Conservation (phyloP, 2,888 invertebrate genomes). For the Malthinus flaveolus region DNA sequence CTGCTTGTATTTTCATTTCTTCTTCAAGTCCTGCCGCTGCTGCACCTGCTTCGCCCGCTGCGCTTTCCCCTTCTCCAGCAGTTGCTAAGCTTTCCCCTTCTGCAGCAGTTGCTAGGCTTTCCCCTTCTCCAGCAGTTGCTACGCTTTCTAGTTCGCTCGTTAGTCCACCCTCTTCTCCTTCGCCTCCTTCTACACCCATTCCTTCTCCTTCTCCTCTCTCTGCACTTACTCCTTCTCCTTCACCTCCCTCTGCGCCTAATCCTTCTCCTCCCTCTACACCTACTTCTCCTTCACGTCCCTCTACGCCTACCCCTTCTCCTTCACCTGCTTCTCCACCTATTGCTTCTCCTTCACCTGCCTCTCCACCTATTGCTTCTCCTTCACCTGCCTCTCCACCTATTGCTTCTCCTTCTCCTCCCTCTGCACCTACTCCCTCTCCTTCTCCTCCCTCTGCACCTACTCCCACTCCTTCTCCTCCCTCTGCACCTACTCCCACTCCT, state of each 20-base stretch:
- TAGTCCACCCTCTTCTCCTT: background rate
- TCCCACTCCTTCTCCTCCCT: background rate
- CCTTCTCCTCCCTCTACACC: background rate
- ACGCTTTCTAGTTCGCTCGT: constrained; percentile 1
- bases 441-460: constrained; percentile 8
- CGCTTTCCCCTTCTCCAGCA: no score
- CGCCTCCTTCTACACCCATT: background rate
- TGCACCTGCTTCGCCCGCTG: background rate
- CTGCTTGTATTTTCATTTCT: no score
- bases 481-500: background rate
- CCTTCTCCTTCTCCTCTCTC: no score
- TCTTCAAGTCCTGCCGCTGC: no score
- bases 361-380: background rate
- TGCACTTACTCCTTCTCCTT: background rate
- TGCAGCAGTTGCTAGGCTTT: no score
- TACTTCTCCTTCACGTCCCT: no score
- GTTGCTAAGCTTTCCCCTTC: background rate
- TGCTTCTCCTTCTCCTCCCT: background rate
- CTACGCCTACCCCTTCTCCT: background rate
- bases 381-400: no score
- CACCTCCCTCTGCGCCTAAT: background rate
- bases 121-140: background rate
- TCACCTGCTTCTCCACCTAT: background rate
- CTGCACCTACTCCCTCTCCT: constrained; percentile 6
- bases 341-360: background rate